Evolutionary conservation across 2,888 invertebrate species (phyloP), one percentile per base, ranked within the genome.

Genomic region (Eilema caniola): DNA sequence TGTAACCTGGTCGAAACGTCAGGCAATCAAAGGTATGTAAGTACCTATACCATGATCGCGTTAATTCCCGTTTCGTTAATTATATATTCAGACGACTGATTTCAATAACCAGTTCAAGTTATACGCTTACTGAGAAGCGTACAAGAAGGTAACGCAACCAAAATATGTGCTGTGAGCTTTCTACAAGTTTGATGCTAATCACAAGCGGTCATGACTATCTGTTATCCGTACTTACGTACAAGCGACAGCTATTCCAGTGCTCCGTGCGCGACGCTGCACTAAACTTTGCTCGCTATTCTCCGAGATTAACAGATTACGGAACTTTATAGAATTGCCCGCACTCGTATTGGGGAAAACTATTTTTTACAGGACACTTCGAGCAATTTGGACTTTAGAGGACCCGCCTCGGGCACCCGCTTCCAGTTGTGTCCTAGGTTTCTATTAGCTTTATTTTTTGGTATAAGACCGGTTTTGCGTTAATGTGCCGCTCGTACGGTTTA

Each of bases 301-400:
- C 74, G 72, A 78, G 86, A 84, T 86, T 85, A 86, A 79, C 81
- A 84, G 86, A 87, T 87, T 87, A 84, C 77, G 74, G 72, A 74
- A 81, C 77, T 83, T 86, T 86, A 85, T 83, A 76, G 78, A 67
- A 73, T 67, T 61, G 59, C 71, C 66, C 66, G 41, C 37, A 62
- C 68, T 62, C 28, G 24, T 71, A 75, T 82, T 69, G 78, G 75
- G 33, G 67, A 73, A 76, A 76, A 74, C 62, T 28, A 76, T 81
- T 81, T 82, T 77, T 67, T 56, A 62, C 68, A 70, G 66, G 73
- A 71, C 80, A 77, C 72, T 82, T 72, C 65, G 70, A 75, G 73
- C 78, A 78, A 81, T 83, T 83, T 74, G 64, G 70, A 72, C 28
- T 75, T 76, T 75, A 71, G 59, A 69, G 71, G 60, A 66, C 37